Conservation (phyloP, 2,888 invertebrate species). For the Zhuqinia jingwanae region DNA sequence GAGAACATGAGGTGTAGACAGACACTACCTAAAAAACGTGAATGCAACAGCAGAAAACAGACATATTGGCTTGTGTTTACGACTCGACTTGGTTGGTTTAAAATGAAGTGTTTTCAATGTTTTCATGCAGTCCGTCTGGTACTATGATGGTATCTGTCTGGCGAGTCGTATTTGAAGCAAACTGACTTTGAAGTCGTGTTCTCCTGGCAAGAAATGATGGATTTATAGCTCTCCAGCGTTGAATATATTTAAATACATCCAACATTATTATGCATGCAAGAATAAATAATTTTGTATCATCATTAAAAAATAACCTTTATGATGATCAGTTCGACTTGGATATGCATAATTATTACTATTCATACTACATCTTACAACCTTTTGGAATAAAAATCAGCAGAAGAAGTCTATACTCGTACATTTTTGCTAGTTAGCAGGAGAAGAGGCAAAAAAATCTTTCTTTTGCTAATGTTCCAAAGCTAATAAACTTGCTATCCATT, state of each 20-base stretch:
- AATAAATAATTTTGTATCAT: conserved; percentile 49
- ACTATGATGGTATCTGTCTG: too few species aligned
- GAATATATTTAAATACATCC: neutral
- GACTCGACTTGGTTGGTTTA: too few species aligned
- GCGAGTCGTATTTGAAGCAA: too few species aligned
- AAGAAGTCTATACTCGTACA: neutral
- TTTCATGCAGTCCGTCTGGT: too few species aligned
- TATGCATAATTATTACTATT: too few species aligned
- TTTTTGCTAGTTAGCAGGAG: too few species aligned
- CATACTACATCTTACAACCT: too few species aligned
- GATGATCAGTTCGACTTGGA: conserved; percentile 2
- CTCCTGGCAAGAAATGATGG: conserved; percentile 42
- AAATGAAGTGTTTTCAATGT: too few species aligned
- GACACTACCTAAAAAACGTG: neutral
- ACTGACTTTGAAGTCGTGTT: conserved; percentile 39
- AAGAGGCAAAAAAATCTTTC: too few species aligned
- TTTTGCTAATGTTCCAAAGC: too few species aligned
- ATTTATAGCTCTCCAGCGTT: conserved; percentile 36
- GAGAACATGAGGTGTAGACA: conserved; percentile 17
- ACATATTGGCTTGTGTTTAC: neutral
- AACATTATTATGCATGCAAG: conserved; percentile 32
- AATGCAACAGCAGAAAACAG: neutral
- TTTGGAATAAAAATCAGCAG: too few species aligned
- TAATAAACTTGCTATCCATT: too few species aligned
- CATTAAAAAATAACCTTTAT: conserved; percentile 19